Evolutionary conservation across 2,113 vertebrate species (phyloP).

Genomic region (Pelvicachromis taeniatus): DNA sequence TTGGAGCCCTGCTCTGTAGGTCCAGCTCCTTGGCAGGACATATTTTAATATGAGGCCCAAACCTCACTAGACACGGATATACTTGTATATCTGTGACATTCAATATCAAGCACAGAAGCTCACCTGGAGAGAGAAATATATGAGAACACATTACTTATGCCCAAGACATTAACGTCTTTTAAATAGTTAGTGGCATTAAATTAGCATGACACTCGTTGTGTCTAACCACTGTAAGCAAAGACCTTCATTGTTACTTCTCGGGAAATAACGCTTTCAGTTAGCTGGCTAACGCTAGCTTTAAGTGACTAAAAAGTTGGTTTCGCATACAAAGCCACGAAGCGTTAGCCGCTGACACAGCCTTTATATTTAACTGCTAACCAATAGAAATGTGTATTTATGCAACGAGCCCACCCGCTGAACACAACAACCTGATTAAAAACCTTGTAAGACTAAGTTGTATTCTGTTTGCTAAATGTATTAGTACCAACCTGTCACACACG

Average conservation of each 20-base stretch:
- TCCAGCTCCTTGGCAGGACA: constrained; percentile 37
- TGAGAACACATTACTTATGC: background rate
- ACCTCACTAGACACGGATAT: background rate
- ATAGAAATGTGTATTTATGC: background rate
- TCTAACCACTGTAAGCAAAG: background rate
- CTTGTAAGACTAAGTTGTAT: background rate
- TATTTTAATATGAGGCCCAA: background rate
- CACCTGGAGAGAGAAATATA: background rate
- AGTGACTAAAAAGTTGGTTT: constrained; percentile 8
- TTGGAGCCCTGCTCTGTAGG: background rate
- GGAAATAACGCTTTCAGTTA: background rate
- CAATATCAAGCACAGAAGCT: background rate
- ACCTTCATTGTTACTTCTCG: background rate
- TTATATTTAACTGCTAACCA: background rate
- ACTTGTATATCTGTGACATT: background rate
- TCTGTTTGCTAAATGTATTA: background rate
- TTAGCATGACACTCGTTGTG: background rate
- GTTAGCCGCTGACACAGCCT: background rate
- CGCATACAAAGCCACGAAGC: background rate
- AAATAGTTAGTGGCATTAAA: background rate
- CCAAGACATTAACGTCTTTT: background rate
- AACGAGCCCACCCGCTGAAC: background rate
- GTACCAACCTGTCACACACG: constrained; percentile 42
- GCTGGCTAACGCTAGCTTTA: constrained; percentile 48
- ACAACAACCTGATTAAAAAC: background rate